Evolutionary conservation across 2,888 invertebrate genomes (phyloP).

Genomic region (Conus canariensis): DNA sequence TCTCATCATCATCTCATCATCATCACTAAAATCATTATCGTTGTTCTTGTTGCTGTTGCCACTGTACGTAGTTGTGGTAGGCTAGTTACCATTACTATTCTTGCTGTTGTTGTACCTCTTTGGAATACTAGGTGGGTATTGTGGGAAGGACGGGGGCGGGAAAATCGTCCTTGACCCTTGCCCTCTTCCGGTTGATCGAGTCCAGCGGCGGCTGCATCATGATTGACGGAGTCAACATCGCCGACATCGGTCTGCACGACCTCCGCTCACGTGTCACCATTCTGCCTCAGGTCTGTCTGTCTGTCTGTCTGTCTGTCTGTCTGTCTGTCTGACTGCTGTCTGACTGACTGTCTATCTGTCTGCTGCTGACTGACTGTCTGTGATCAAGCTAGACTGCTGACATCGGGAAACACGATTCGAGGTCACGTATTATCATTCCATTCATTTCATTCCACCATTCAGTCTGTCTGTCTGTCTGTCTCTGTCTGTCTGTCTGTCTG

Average conservation of each 20-base stretch:
- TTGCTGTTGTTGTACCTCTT: too few relatives aligned
- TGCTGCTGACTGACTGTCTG: background rate
- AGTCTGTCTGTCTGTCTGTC: background rate
- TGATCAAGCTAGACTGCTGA: too few relatives aligned
- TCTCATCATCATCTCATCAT: too few relatives aligned
- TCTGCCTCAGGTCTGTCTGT: slow-evolving; percentile 27
- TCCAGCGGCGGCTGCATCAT: slow-evolving; percentile 33
- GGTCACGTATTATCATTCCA: background rate
- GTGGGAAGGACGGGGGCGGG: slow-evolving; percentile 35
- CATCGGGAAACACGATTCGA: too few relatives aligned
- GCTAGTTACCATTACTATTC: too few relatives aligned
- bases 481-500: background rate
- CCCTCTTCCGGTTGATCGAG: slow-evolving; percentile 35
- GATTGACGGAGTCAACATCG: slow-evolving; percentile 33
- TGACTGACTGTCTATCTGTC: background rate
- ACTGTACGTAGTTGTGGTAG: too few relatives aligned
- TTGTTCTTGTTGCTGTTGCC: too few relatives aligned
- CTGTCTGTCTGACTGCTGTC: background rate
- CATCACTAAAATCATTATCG: too few relatives aligned
- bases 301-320: background rate
- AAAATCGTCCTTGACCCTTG: slow-evolving; percentile 36
- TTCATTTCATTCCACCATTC: too few relatives aligned
- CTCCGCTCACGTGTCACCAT: slow-evolving; percentile 31
- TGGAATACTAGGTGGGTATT: slow-evolving; percentile 18
- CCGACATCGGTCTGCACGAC: slow-evolving; percentile 37